Conservation (phyloP, 2,797 vertebrate species). For the Acipenser ruthenus region DNA sequence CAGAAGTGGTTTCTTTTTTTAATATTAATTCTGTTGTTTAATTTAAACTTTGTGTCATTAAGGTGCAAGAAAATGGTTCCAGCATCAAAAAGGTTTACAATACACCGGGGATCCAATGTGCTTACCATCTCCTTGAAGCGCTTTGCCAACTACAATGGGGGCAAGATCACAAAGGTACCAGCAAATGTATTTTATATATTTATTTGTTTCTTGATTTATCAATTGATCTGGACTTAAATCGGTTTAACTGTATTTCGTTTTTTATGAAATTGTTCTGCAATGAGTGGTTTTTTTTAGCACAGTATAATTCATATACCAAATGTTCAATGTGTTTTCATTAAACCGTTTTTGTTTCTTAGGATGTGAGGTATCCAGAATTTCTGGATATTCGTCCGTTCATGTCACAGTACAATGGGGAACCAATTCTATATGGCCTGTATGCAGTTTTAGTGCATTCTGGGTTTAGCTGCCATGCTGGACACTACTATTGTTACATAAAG, state of each 20-base stretch:
- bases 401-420: conserved; percentile 83
- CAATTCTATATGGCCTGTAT: conserved; percentile 79
- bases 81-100: conserved; percentile 88
- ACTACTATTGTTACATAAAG: conserved; percentile 95
- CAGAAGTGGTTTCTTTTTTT: too few relatives aligned
- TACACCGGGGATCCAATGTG: conserved; percentile 87
- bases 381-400: conserved; percentile 88
- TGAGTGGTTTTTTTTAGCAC: too few relatives aligned
- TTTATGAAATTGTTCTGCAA: too few relatives aligned
- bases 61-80: conserved; percentile 97
- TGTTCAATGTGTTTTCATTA: too few relatives aligned
- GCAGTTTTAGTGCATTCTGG: conserved; percentile 95
- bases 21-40: too few relatives aligned
- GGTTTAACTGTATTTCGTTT: too few relatives aligned
- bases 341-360: conserved; percentile 46
- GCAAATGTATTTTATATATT: too few relatives aligned
- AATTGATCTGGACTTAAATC: too few relatives aligned
- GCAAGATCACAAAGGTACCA: conserved; percentile 88
- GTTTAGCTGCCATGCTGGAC: conserved; percentile 85
- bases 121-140: conserved; percentile 90
- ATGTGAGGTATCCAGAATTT: conserved; percentile 86
- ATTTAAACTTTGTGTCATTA: neutral
- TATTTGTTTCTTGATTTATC: too few relatives aligned
- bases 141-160: conserved; percentile 87
- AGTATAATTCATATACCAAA: too few relatives aligned